Conservation (phyloP, 2,888 invertebrate genomes). For the Arctia plantaginis region DNA sequence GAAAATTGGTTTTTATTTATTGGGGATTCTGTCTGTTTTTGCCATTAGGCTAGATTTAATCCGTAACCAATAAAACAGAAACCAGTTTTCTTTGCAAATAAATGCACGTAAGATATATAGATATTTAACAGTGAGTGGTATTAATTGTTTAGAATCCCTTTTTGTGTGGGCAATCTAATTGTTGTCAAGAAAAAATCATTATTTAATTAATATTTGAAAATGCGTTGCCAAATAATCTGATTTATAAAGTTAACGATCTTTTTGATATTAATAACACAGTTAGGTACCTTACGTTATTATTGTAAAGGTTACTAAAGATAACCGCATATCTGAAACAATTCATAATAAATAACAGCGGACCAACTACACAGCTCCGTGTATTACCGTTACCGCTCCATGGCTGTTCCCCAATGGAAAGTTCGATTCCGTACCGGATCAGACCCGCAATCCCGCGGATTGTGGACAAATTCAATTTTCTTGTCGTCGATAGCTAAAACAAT, state of each 20-base stretch:
- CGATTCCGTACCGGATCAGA: slow-evolving; percentile 67
- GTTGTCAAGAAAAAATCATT: neutral
- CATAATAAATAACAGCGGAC: slow-evolving; percentile 33
- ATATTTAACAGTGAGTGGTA: neutral
- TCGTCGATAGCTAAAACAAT: slow-evolving; percentile 78
- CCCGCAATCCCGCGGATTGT: slow-evolving; percentile 77
- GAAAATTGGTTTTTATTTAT: neutral
- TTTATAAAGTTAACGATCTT: neutral
- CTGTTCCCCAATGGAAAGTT: slow-evolving; percentile 71
- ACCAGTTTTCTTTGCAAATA: neutral
- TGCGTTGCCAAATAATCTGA: neutral
- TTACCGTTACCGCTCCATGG: slow-evolving; percentile 49
- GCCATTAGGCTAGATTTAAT: neutral
- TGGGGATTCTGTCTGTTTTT: neutral
- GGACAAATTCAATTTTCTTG: slow-evolving; percentile 83
- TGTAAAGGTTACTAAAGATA: slow-evolving; percentile 11
- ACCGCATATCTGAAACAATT: slow-evolving; percentile 10
- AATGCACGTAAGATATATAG: neutral
- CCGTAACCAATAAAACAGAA: neutral
- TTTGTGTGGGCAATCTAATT: neutral
- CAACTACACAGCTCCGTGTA: slow-evolving; percentile 44
- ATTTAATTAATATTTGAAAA: neutral
- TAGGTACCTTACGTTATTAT: neutral
- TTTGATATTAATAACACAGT: neutral
- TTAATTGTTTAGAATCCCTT: neutral